Percentiles rank a stretch among this genome's conserved stretches.
These are phyloP conservation scores for Phoenoteleia sp. DNA, from an alignment of 2,888 invertebrate genomes.

Conservation along the genomic window DNA sequence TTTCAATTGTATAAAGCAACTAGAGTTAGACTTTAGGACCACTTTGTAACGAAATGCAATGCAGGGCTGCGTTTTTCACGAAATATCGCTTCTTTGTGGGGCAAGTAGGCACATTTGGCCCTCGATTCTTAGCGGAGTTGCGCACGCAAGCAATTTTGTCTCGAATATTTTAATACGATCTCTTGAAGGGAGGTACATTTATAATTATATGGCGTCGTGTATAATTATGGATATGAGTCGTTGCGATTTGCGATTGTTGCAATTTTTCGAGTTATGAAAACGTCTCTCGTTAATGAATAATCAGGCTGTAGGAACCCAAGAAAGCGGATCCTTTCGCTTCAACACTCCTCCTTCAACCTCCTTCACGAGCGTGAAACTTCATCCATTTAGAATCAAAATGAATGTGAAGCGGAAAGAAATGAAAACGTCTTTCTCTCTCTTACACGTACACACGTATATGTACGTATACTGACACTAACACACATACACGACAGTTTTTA, in stretches of 20 bases:
- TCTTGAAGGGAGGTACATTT: neutral
- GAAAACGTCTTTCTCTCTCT: constrained; percentile 25
- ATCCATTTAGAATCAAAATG: constrained; percentile 64
- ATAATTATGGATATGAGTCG: constrained; percentile 19
- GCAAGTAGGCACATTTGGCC: constrained; percentile 46
- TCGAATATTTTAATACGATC: constrained; percentile 53
- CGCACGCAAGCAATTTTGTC: constrained; percentile 47
- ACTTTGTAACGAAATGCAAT: constrained; percentile 31
- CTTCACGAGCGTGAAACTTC: constrained; percentile 62
- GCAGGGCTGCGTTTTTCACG: constrained; percentile 48
- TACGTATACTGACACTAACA: neutral
- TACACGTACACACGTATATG: constrained; percentile 21
- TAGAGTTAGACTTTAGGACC: constrained; percentile 26
- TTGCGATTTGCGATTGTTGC: constrained; percentile 52
- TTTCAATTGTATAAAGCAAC: too few species aligned
- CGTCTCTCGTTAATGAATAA: constrained; percentile 60
- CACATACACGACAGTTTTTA: too few species aligned
- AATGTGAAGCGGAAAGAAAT: constrained; percentile 32
- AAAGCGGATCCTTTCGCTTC: constrained; percentile 70
- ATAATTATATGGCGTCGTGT: constrained; percentile 12
- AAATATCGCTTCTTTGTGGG: constrained; percentile 45
- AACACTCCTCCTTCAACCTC: constrained; percentile 53
- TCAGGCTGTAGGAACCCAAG: constrained; percentile 63
- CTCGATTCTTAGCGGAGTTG: constrained; percentile 23
- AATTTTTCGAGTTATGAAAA: constrained; percentile 64